A percentile compares a stretch with the other conserved stretches of the same genome.
Evolutionary conservation across 2,797 vertebrate species (phyloP).

Genomic region (Aphelocoma californica): DNA sequence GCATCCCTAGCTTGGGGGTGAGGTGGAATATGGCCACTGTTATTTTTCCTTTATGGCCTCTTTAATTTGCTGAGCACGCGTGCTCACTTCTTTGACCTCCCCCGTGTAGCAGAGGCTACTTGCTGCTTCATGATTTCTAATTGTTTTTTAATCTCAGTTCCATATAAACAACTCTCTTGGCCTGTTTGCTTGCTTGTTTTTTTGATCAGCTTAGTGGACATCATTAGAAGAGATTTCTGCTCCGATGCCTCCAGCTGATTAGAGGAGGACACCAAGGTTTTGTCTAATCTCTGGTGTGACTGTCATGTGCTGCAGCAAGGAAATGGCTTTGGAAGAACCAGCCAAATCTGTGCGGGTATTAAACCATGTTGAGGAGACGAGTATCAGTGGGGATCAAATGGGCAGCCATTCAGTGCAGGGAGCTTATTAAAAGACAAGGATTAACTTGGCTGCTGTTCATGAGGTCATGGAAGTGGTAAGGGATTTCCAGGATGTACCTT

Average conservation of each 20-base stretch:
- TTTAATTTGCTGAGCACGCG: not conserved
- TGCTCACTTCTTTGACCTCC: not conserved
- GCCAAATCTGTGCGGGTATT: slow-evolving; percentile 41
- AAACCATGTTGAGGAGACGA: slow-evolving; percentile 4
- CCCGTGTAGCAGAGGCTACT: not conserved
- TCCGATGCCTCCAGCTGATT: slow-evolving; percentile 40
- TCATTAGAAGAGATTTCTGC: slow-evolving; percentile 59
- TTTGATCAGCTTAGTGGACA: slow-evolving; percentile 46
- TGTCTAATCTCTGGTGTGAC: slow-evolving; percentile 64
- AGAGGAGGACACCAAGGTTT: slow-evolving; percentile 57
- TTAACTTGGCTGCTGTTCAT: slow-evolving; percentile 12
- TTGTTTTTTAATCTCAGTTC: slow-evolving; percentile 33
- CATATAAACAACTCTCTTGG: slow-evolving; percentile 14
- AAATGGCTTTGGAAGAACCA: slow-evolving; percentile 50
- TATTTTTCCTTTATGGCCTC: not conserved
- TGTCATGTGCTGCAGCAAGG: slow-evolving; percentile 57
- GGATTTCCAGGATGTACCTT: slow-evolving; percentile 29
- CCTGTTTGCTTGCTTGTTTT: slow-evolving; percentile 31
- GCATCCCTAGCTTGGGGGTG: not conserved
- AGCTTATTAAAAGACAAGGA: slow-evolving; percentile 43
- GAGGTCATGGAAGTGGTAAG: not conserved
- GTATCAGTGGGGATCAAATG: not conserved
- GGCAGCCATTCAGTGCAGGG: not conserved
- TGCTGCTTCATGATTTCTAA: slow-evolving; percentile 12
- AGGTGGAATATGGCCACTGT: not conserved